Evolutionary conservation across 2,113 vertebrate species (phyloP).

Genomic region (Antennarius striatus): DNA sequence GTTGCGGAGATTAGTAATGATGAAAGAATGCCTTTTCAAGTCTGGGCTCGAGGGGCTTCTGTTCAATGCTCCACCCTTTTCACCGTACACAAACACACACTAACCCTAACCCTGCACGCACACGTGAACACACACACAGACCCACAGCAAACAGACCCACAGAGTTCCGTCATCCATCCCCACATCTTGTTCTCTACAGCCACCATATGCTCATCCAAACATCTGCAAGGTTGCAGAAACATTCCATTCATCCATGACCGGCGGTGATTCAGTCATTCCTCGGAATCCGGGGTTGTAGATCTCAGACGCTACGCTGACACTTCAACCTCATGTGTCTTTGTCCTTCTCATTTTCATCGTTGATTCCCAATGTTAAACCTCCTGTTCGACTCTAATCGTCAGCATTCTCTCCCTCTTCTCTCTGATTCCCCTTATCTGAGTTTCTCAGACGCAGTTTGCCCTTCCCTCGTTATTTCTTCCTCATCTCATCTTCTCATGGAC

Average conservation of each 20-base stretch:
- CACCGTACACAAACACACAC: slow-evolving; percentile 25
- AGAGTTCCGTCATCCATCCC: slow-evolving; percentile 11
- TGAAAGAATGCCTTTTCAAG: slow-evolving; percentile 84
- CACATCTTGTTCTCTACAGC: neutral
- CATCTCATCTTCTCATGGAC: slow-evolving; percentile 59
- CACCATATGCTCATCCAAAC: slow-evolving; percentile 30
- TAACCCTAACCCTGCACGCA: neutral
- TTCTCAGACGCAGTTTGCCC: slow-evolving; percentile 48
- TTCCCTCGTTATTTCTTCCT: slow-evolving; percentile 34
- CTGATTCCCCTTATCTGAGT: slow-evolving; percentile 18
- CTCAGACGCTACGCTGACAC: slow-evolving; percentile 25
- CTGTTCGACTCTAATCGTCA: slow-evolving; percentile 58
- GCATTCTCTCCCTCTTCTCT: slow-evolving; percentile 32
- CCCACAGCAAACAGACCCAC: slow-evolving; percentile 1
- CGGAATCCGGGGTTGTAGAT: neutral
- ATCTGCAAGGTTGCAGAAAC: neutral
- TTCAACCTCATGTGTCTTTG: slow-evolving; percentile 34
- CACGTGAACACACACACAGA: slow-evolving; percentile 4
- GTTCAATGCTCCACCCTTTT: slow-evolving; percentile 69
- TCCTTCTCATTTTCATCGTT: slow-evolving; percentile 45
- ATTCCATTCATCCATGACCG: neutral
- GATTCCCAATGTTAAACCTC: slow-evolving; percentile 63
- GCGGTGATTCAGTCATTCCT: slow-evolving; percentile 14
- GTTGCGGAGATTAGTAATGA: slow-evolving; percentile 83
- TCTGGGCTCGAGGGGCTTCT: slow-evolving; percentile 72